Conservation (phyloP, 92 coral and sea anemone genomes). For the Parazoanthus swiftii region DNA sequence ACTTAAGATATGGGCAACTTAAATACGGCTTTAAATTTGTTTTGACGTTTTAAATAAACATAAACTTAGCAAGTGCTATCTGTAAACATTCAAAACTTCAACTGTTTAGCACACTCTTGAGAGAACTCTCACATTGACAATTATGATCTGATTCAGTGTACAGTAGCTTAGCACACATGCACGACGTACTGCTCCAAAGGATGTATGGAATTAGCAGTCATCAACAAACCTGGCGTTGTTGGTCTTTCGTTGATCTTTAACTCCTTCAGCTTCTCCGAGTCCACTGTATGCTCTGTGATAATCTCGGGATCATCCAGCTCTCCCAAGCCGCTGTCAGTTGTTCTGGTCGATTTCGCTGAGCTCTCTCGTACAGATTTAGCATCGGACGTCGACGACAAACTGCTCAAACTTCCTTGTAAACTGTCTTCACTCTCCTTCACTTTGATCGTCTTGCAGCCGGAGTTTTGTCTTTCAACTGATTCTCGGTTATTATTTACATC, state of each 20-base stretch:
- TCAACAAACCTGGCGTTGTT: slow-evolving; percentile 80
- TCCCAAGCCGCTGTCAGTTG: slow-evolving; percentile 94
- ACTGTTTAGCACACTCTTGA: background rate
- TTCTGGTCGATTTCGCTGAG: slow-evolving; percentile 93
- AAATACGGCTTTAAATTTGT: background rate
- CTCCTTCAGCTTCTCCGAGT: slow-evolving; percentile 52
- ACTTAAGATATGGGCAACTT: too few species aligned
- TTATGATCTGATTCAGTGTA: background rate
- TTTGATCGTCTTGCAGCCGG: slow-evolving; percentile 41
- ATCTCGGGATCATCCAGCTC: slow-evolving; percentile 80
- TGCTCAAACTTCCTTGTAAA: slow-evolving; percentile 78
- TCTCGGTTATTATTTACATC: slow-evolving; percentile 39
- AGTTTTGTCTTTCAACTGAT: slow-evolving; percentile 18
- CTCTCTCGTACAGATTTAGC: slow-evolving; percentile 75
- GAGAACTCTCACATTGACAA: background rate
- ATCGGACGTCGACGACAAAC: slow-evolving; percentile 64
- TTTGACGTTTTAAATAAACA: background rate
- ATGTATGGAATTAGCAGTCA: background rate
- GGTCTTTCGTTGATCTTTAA: slow-evolving; percentile 72
- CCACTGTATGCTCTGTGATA: slow-evolving; percentile 68
- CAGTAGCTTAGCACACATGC: background rate
- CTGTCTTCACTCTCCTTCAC: slow-evolving; percentile 65
- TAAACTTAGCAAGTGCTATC: background rate
- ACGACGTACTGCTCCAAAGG: background rate
- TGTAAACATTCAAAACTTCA: background rate